A percentile compares a stretch with the other conserved stretches of the same genome.
phyloP scores from a whole-genome alignment of 2,797 vertebrate genomes.

The Toxotes lorentzi region DNA sequence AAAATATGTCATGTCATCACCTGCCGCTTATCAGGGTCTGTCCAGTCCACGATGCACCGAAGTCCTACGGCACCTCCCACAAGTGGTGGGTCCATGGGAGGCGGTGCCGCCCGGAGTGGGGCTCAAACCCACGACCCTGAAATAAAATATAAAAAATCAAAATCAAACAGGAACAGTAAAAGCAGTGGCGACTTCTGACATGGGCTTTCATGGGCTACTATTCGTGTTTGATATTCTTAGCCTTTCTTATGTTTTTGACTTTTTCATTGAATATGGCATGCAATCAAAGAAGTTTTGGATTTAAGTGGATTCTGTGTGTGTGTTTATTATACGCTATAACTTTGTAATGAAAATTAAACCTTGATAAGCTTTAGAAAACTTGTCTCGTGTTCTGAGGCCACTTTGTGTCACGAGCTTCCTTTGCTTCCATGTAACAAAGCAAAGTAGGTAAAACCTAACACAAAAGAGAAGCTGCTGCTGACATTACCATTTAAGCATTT shows the following conservation, averaged over 20 bases:
- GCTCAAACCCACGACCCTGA: too few species aligned
- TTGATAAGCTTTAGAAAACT: slow-evolving; percentile 34
- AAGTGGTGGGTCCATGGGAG: too few species aligned
- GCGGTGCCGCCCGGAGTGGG: too few species aligned
- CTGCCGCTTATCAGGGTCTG: too few species aligned
- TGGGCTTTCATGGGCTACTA: neutral
- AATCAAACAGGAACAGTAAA: neutral
- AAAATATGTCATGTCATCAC: too few species aligned
- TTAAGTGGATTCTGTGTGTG: slow-evolving; percentile 26
- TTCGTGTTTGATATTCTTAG: neutral
- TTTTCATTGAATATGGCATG: slow-evolving; percentile 42
- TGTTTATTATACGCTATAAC: slow-evolving; percentile 38
- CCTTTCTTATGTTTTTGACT: slow-evolving; percentile 12
- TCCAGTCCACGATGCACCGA: too few species aligned
- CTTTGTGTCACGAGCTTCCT: neutral
- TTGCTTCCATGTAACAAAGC: neutral
- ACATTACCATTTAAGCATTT: neutral
- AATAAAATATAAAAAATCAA: neutral
- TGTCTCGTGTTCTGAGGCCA: neutral
- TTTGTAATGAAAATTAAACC: slow-evolving; percentile 74
- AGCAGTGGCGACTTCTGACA: neutral
- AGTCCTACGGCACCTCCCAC: too few species aligned
- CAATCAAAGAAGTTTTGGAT: slow-evolving; percentile 24
- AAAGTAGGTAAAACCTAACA: neutral
- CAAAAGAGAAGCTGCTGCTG: neutral